A percentile compares a stretch with the other conserved stretches of the same genome.
These are phyloP conservation scores for Smutsia temminckii DNA, from an alignment of 2,797 vertebrate species.

Conservation along the genomic window DNA sequence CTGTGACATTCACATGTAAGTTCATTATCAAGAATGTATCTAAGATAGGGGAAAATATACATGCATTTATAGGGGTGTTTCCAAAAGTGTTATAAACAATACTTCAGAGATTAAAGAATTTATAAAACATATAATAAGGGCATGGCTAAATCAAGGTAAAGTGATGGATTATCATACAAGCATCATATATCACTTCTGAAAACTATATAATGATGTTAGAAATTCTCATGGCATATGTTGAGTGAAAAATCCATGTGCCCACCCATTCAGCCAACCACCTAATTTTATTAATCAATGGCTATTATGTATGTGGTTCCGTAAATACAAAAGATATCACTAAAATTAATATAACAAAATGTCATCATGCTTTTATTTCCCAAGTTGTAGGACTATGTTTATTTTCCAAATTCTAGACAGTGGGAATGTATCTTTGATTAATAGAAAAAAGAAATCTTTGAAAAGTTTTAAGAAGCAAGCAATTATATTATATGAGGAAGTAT, in stretches of 20 bases:
- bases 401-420: not conserved
- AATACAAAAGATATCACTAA: not conserved
- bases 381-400: not conserved
- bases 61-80: not conserved
- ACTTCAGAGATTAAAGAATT: not conserved
- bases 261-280: not conserved
- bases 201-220: not conserved
- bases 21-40: not conserved
- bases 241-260: not conserved
- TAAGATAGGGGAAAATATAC: not conserved
- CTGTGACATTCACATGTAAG: not conserved
- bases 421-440: not conserved
- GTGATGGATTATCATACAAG: not conserved
- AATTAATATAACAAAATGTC: not conserved
- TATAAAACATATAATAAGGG: not conserved
- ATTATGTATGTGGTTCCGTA: not conserved
- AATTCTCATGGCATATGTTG: not conserved
- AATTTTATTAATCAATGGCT: not conserved
- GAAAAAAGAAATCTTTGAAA: not conserved
- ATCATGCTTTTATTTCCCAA: not conserved
- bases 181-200: not conserved
- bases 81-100: not conserved
- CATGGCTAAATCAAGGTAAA: not conserved
- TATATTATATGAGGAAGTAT: not conserved
- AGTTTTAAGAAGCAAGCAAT: not conserved